Evolutionary conservation across 2,113 vertebrate genomes (phyloP), one percentile per base, ranked within the genome.

Genomic region (Zosterops hypoxanthus): DNA sequence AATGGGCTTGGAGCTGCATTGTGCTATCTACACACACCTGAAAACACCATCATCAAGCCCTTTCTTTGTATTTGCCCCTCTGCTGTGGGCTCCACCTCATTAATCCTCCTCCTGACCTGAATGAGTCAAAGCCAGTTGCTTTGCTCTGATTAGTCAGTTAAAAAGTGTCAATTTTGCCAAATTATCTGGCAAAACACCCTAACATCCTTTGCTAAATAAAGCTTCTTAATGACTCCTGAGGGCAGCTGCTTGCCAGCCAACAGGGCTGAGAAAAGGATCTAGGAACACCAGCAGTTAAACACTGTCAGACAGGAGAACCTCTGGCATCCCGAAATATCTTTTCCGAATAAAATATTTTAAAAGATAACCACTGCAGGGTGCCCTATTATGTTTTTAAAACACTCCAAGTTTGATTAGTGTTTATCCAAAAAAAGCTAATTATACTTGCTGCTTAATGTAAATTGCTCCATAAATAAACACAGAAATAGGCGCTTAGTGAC

Each of bases 381-480:
- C 65, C 49, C 85, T 88, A 75, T 84, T 86, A 88, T 68, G 53
- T 53, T 96, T 88, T 93, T 79, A 53, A 93, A 95, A 83, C 71
- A 68, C 34, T 90, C 36, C 60, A 44, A 60, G 56, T 88, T 94
- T 94, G 60, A 82, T 90, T 78, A 64, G 36, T 94, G 65, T 94
- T 95, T 95, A 86, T 90, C 80, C 49, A 75, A 75, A 90, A 93
- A 93, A 88, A 95, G 68, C 41, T 86, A 96, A 96, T 95, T 90
- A 86, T 46, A 88, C 64, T 93, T 93, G 56, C 80, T 0, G 1
- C 36, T 82, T 81, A 86, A 75, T 2, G 8, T 83, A 93, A 94
- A 96, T 92, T 96, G 52, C 72, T 88, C 18, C 3, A 95, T 90
- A 96, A 96, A 95, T 94, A 96, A 96, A 96, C 85, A 94, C 59